Evolutionary conservation across 1,140 invertebrate genomes (phyloP).

Genomic region (Nautilus pompilius): DNA sequence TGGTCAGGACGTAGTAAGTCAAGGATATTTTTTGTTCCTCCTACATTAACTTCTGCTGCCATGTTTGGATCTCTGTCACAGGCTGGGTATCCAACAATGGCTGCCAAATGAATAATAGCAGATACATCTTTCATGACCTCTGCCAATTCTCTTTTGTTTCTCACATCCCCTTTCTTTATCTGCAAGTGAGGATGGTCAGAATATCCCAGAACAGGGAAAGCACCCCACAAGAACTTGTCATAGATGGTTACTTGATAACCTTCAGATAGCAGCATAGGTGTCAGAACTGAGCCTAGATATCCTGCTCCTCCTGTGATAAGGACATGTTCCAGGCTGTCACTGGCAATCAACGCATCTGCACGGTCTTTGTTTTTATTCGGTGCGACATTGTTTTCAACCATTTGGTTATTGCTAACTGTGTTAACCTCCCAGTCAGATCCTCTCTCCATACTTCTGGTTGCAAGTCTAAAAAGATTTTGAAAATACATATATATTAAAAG

Average conservation of each 20-base stretch:
- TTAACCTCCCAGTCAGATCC: no score
- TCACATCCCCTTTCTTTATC: conserved; percentile 34
- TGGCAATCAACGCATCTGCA: no score
- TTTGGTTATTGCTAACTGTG: no score
- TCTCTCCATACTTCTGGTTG: no score
- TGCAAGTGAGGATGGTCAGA: conserved; percentile 27
- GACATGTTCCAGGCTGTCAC: conserved; percentile 19
- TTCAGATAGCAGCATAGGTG: conserved; percentile 34
- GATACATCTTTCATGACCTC: conserved; percentile 26
- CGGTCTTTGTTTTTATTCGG: no score
- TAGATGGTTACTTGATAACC: conserved; percentile 43
- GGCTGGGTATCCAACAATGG: conserved; percentile 46
- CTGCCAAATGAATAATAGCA: conserved; percentile 39
- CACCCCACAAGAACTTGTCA: conserved; percentile 40
- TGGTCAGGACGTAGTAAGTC: conserved; percentile 27
- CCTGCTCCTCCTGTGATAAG: conserved; percentile 43
- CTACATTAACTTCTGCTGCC: conserved; percentile 32
- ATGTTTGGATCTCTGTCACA: conserved; percentile 38
- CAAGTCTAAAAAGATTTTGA: no score
- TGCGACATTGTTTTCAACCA: no score
- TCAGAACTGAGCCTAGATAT: conserved; percentile 39
- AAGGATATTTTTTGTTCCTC: conserved; percentile 35
- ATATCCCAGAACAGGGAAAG: conserved; percentile 23
- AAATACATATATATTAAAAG: no score
- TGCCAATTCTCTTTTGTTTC: conserved; percentile 22